phyloP scores from a whole-genome alignment of 2,888 invertebrate species.

The Melikaiella ostensackeni region DNA sequence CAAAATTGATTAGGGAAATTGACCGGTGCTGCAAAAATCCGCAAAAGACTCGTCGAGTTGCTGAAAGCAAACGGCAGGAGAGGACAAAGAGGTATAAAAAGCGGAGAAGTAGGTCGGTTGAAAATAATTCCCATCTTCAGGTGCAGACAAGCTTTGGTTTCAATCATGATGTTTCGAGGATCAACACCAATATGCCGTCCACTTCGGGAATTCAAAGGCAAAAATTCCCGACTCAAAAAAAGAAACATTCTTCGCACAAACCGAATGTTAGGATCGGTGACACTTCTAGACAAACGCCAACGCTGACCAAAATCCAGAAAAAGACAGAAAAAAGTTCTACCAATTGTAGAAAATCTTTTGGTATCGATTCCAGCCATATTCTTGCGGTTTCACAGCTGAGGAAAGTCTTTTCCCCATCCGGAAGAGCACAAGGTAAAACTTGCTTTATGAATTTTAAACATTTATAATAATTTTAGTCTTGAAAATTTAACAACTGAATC shows the following conservation, averaged over 20 bases:
- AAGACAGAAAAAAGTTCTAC: background rate
- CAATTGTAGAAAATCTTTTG: background rate
- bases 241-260: background rate
- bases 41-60: background rate
- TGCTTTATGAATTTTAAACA: background rate
- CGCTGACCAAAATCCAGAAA: background rate
- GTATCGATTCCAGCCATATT: constrained; percentile 12
- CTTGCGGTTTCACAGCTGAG: constrained; percentile 8
- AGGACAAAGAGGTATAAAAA: background rate
- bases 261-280: background rate
- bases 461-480: background rate
- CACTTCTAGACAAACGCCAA: background rate
- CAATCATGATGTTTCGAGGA: background rate
- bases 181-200: background rate
- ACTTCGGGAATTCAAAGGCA: background rate
- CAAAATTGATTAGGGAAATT: background rate
- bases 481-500: background rate
- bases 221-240: background rate
- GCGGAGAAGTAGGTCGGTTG: constrained; percentile 10
- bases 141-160: background rate
- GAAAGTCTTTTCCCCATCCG: constrained; percentile 10
- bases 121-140: background rate
- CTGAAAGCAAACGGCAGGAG: background rate
- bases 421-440: background rate
- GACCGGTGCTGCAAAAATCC: background rate